Conservation (phyloP, 2,113 vertebrate genomes). For the Caloenas nicobarica region DNA sequence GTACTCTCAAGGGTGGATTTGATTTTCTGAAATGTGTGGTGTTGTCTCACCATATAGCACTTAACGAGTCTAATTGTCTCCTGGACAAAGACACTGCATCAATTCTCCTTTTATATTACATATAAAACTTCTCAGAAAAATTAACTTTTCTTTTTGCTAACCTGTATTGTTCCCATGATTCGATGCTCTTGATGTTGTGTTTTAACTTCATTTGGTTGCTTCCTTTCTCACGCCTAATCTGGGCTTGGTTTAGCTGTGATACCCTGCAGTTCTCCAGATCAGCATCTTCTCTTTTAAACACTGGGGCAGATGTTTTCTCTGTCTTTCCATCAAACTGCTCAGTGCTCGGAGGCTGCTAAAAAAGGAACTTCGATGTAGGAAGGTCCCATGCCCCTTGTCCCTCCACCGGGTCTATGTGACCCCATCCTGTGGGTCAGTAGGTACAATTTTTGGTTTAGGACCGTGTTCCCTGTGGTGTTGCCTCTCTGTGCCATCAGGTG, state of each 20-base stretch:
- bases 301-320: not conserved
- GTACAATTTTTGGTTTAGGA: not conserved
- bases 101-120: not conserved
- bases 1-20: not conserved
- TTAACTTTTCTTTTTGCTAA: not conserved
- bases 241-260: not conserved
- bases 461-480: rapidly evolving
- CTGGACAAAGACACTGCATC: not conserved
- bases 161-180: not conserved
- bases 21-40: not conserved
- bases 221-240: rapidly evolving
- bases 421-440: not conserved
- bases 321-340: not conserved
- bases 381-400: not conserved
- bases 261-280: not conserved
- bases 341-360: not conserved
- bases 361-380: not conserved
- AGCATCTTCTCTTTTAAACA: not conserved
- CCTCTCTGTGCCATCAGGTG: not conserved
- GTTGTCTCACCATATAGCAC: not conserved
- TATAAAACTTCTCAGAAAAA: not conserved
- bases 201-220: not conserved
- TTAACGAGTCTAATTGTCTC: not conserved
- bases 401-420: not conserved
- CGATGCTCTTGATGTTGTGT: not conserved